phyloP scores from a whole-genome alignment of 2,113 vertebrate species.

The Plectropomus leopardus region DNA sequence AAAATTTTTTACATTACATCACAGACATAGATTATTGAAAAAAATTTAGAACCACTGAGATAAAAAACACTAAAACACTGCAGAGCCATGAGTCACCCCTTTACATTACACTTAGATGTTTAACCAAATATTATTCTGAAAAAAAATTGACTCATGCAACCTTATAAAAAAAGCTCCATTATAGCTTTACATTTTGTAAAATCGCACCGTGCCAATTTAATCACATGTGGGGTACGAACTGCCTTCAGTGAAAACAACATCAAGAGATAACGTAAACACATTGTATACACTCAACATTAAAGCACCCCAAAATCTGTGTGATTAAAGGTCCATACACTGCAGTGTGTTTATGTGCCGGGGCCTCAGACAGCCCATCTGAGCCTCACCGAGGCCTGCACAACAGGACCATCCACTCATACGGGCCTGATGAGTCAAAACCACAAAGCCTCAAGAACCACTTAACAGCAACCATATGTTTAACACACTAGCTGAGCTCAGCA shows the following conservation, averaged over 20 bases:
- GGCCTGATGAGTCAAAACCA: conserved; percentile 80
- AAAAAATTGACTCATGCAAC: not conserved
- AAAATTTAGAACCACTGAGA: too few relatives aligned
- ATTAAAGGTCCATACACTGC: conserved; percentile 65
- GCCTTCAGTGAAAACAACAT: conserved; percentile 28
- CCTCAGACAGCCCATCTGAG: conserved; percentile 47
- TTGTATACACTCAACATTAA: conserved; percentile 38
- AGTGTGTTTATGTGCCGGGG: conserved; percentile 47
- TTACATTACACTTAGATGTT: not conserved
- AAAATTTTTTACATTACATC: too few relatives aligned
- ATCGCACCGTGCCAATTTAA: not conserved
- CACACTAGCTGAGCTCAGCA: conserved; percentile 71
- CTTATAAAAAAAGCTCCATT: not conserved
- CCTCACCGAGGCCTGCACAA: conserved; percentile 53
- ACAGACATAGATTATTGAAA: too few relatives aligned
- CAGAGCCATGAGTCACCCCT: not conserved
- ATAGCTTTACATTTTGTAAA: not conserved
- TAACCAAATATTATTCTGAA: not conserved
- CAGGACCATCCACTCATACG: conserved; percentile 61
- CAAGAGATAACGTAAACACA: conserved; percentile 51
- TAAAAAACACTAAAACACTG: not conserved
- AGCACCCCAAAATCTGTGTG: conserved; percentile 38
- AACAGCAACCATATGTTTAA: conserved; percentile 78
- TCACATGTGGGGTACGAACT: not conserved
- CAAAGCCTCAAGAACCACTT: conserved; percentile 83